Percentiles rank a stretch among this genome's conserved stretches.
Conservation (phyloP, 2,797 vertebrate genomes). For the Tolypeutes matacus region DNA sequence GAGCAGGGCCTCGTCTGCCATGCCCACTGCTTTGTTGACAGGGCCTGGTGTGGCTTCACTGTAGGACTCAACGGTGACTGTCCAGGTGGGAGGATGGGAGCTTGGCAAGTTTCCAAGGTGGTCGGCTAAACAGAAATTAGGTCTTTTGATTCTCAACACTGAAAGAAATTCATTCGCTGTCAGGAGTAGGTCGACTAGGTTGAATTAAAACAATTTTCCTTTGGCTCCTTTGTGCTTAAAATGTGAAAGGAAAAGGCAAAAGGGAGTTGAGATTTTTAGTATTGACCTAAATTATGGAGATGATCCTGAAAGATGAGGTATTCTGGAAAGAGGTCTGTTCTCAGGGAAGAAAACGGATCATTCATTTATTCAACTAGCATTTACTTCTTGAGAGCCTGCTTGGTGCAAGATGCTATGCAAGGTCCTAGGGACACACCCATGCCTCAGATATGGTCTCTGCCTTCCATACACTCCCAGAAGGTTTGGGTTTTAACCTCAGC, state of each 20-base stretch:
- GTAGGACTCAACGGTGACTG: accelerated
- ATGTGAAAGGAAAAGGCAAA: background rate
- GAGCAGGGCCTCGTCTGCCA: too few relatives aligned
- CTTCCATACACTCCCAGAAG: background rate
- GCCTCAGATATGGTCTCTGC: background rate
- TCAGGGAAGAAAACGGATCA: background rate
- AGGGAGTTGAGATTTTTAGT: background rate
- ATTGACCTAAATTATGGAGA: background rate
- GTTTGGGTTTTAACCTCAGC: background rate
- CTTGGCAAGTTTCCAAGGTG: background rate
- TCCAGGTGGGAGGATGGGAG: accelerated
- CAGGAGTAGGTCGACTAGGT: background rate
- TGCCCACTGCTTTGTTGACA: background rate
- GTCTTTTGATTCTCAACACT: background rate
- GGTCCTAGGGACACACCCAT: background rate
- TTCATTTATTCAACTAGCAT: background rate
- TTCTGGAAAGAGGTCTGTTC: background rate
- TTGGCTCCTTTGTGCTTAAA: background rate
- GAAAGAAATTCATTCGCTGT: background rate
- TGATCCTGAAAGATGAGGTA: background rate
- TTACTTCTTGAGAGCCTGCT: background rate
- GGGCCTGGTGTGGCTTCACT: background rate
- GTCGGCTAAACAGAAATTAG: background rate
- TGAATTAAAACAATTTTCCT: background rate
- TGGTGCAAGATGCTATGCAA: background rate